Base-by-base conservation (phyloP, 2,797 vertebrate species). In the Diceros bicornis region DNA sequence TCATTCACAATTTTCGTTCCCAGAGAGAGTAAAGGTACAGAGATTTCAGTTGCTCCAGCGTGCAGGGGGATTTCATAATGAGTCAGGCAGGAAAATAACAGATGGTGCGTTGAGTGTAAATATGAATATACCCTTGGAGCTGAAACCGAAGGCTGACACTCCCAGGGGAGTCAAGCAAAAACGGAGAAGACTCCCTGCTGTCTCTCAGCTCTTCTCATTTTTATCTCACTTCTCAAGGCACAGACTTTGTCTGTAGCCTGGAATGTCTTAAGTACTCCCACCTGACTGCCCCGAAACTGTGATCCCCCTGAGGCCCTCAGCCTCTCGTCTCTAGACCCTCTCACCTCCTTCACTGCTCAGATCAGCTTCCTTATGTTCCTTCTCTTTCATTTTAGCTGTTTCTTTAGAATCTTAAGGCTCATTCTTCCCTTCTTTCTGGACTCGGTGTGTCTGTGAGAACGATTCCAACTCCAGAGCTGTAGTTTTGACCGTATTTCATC, bases 1-100 rank as follows among this genome's bases (percentile, higher is more conserved):
- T 72, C 61, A 90, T 17, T 96, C 74, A 59, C 50, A 23, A 20
- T 50, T 83, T 78, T 61, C 68, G 27, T 14, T 92, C 68, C 81
- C 84, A 72, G 75, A 68, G 41, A 98, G 77, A 86, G 8, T 23
- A 59, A 81, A 94, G n/a, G n/a, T 18, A 85, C 72, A 77, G 85
- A 92, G 44, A 91, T 64, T 68, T 66, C 62, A 61, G 77, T 71
- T 86, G 68, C 21, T 97, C 27, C 89, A 55, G 16, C 21, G 6
- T 27, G 29, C 68, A 68, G n/a, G 50, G 79, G 57, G 32, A 96
- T 91, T 95, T 88, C 55, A 50, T 97, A 96, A 87, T 92, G 94
- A 98, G 55, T 95, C 77, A 96, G 85, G 82, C 71, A 72, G 86
- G 62, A 97, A 98, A 97, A 86, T 50, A 98, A 68, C 97, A 98